Evolutionary conservation across 2,888 invertebrate species (phyloP), one percentile per base, ranked within the genome.

Genomic region (Eupithecia subumbrata): DNA sequence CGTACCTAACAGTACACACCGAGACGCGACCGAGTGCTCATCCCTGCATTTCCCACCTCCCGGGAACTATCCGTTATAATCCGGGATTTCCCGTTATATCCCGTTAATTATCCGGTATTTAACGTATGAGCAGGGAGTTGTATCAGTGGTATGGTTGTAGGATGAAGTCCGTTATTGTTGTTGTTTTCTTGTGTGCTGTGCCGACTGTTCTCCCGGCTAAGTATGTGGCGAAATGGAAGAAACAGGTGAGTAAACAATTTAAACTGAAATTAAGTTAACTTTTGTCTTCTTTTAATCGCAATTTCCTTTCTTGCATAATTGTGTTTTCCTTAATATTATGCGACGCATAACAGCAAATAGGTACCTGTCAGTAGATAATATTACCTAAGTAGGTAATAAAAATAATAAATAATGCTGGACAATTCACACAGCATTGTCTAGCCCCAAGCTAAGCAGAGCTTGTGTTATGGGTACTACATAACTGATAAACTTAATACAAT

Each of bases 221-320:
- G 90, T 97, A 96, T 89, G 94, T 97, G 78, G 97, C 97, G 1
- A 97, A 97, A 91, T 97, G 97, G 97, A 97, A 97, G 90, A 97
- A 97, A 86, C 96, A 97, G 96, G 97, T 97, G 84, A 89, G 92
- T 86, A 80, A 56, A 56, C 3, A 11, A 4, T 56, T 52, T 11
- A 11, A n/a, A 5, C 43, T 40, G 5, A 37, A 45, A 48, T 48
- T 5, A 18, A 48, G 0, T 18, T 48, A 7, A 48, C 18, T 18
- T 48, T 18, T 48, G 5, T 43, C 12, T 43, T 43, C 3, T 12
- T 43, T 12, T 45, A 16, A 45, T 5, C 45, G 4, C 16, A 0
- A 2, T 48, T 48, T 48, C 18, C 7, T n/a, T 52, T n/a, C n/a
- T 48, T 48, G 48, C 40, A 40, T 9, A 40, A 40, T 40, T 40